Evolutionary conservation across 2,797 vertebrate species (phyloP).

Genomic region (Protonibea diacanthus): DNA sequence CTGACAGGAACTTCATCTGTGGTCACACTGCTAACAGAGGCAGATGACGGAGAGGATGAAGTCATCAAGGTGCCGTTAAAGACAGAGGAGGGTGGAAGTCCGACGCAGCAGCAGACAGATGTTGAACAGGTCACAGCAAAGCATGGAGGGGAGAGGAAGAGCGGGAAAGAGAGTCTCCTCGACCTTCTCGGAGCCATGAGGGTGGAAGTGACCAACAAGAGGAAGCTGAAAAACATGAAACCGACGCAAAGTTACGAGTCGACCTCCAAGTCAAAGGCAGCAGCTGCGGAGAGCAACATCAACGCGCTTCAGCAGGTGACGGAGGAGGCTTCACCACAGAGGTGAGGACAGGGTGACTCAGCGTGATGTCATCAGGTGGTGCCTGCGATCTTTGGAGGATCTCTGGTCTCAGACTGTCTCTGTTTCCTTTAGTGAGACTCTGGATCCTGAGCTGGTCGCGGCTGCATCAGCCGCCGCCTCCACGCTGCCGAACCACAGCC

Average conservation of each 20-base stretch:
- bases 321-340: conserved; percentile 58
- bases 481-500: conserved; percentile 84
- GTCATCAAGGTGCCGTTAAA: conserved; percentile 21
- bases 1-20: conserved; percentile 18
- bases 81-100: conserved; percentile 27
- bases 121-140: conserved; percentile 14
- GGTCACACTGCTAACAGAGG: not conserved
- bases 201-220: conserved; percentile 88
- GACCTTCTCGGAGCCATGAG: conserved; percentile 91
- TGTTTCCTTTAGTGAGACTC: conserved; percentile 60
- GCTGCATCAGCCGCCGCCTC: conserved; percentile 91
- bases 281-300: conserved; percentile 64
- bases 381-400: not conserved
- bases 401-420: not conserved
- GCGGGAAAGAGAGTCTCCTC: conserved; percentile 85
- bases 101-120: conserved; percentile 7
- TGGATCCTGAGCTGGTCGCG: conserved; percentile 87
- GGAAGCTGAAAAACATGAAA: conserved; percentile 74
- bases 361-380: not conserved
- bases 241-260: conserved; percentile 53
- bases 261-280: conserved; percentile 6
- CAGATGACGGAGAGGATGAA: conserved; percentile 9
- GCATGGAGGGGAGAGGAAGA: conserved; percentile 44
- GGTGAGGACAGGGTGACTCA: conserved; percentile 80
- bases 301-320: conserved; percentile 79